phyloP scores from a whole-genome alignment of 2,888 invertebrate species.

The Orthosia gothica region DNA sequence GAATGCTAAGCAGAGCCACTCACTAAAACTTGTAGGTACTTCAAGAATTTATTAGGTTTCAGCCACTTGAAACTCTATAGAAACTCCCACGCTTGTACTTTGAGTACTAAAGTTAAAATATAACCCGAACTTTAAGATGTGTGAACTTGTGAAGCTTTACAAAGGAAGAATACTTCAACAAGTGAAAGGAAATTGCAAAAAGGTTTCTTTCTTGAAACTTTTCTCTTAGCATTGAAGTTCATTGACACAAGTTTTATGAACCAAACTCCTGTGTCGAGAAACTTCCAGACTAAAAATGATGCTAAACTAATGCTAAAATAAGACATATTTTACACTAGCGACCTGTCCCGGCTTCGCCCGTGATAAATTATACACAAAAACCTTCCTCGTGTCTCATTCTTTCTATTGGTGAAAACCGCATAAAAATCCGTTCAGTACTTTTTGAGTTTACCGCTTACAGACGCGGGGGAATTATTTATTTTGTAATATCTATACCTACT shows the following conservation, averaged over 20 bases:
- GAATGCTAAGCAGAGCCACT: constrained; percentile 6
- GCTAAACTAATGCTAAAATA: too few species aligned
- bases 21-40: constrained; percentile 15
- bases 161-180: constrained; percentile 34
- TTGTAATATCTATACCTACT: too few species aligned
- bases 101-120: constrained; percentile 41
- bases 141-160: constrained; percentile 34
- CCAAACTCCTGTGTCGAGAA: neutral
- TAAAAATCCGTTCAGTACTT: too few species aligned
- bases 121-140: constrained; percentile 36
- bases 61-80: constrained; percentile 15
- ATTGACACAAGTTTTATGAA: neutral
- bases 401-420: too few species aligned
- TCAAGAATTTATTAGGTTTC: constrained; percentile 10
- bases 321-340: too few species aligned
- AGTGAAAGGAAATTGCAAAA: constrained; percentile 24
- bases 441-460: too few species aligned
- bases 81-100: constrained; percentile 27
- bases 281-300: too few species aligned
- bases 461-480: too few species aligned
- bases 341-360: too few species aligned
- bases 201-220: constrained; percentile 18
- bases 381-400: too few species aligned
- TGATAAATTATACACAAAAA: too few species aligned
- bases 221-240: constrained; percentile 10